A percentile compares a stretch with the other conserved stretches of the same genome.
phyloP scores from a whole-genome alignment of 2,797 vertebrate species.

The Hippopotamyrus pictus region DNA sequence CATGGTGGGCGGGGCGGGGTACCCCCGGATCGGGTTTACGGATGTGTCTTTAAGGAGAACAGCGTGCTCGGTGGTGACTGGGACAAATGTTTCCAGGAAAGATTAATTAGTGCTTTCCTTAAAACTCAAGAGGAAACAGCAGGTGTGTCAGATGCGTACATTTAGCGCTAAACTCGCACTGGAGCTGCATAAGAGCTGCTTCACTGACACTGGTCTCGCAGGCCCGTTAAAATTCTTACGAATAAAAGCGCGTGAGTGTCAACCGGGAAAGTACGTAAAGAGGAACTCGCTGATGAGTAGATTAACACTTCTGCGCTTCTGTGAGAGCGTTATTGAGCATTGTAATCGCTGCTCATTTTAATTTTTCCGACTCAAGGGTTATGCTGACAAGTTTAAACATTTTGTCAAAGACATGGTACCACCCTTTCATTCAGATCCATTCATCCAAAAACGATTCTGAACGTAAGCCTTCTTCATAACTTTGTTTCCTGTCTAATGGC shows the following conservation, averaged over 20 bases:
- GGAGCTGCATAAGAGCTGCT: not conserved
- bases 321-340: not conserved
- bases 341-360: not conserved
- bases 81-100: slow-evolving; percentile 19
- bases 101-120: slow-evolving; percentile 14
- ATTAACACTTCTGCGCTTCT: not conserved
- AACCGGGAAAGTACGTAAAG: not conserved
- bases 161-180: not conserved
- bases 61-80: not conserved
- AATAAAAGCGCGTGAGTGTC: not conserved
- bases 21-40: not conserved
- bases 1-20: not conserved
- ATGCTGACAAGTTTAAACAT: not conserved
- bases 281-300: not conserved
- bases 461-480: not conserved
- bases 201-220: not conserved
- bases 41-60: not conserved
- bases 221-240: not conserved
- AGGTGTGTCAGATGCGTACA: not conserved
- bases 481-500: not conserved
- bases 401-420: not conserved
- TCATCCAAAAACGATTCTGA: not conserved
- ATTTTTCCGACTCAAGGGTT: not conserved
- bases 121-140: not conserved
- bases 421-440: not conserved